A percentile compares a stretch with the other conserved stretches of the same genome.
Conservation (phyloP, 2,797 vertebrate species). For the Cottoperca gobio region DNA sequence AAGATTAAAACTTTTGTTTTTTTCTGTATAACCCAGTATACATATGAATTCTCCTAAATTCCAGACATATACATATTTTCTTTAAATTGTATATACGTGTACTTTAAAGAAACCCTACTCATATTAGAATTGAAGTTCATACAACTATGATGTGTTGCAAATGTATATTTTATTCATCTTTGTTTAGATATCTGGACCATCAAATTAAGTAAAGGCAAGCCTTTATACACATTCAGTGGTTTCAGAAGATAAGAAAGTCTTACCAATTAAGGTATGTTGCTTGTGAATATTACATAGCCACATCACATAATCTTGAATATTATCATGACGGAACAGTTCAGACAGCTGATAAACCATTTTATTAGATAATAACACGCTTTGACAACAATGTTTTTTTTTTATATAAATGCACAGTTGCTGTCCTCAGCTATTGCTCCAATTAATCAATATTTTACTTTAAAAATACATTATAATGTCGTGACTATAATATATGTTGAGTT, state of each 20-base stretch:
- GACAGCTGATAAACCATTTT: constrained; percentile 20
- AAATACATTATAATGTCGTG: background rate
- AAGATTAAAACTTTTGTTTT: background rate
- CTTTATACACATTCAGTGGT: background rate
- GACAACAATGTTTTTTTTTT: constrained; percentile 36
- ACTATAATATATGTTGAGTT: background rate
- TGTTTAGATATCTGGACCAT: background rate
- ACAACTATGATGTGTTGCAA: background rate
- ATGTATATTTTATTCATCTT: background rate
- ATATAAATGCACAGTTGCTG: constrained; percentile 22
- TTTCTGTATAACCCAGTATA: background rate
- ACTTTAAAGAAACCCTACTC: background rate
- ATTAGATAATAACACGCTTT: constrained; percentile 6
- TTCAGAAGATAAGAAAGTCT: background rate
- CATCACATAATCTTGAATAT: background rate
- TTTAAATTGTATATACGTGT: background rate
- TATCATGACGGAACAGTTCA: background rate
- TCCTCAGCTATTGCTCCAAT: background rate
- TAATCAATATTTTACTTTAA: background rate
- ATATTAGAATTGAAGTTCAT: background rate
- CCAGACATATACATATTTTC: background rate
- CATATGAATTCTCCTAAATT: background rate
- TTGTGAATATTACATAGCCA: background rate
- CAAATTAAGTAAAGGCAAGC: background rate
- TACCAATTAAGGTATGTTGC: background rate